phyloP scores from a whole-genome alignment of 2,113 vertebrate genomes.

The Rhynchomys soricoides region DNA sequence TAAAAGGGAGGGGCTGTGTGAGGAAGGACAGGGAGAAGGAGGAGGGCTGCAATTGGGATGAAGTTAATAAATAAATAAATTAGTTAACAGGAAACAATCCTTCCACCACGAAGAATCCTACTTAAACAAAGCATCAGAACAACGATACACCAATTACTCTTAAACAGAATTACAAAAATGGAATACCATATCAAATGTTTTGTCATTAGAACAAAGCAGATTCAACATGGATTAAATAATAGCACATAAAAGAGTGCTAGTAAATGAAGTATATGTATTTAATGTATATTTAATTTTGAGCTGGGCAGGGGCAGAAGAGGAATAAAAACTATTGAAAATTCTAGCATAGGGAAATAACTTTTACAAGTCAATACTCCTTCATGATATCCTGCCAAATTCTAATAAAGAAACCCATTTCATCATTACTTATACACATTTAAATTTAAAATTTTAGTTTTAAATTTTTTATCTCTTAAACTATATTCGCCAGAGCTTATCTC shows the following conservation, averaged over 20 bases:
- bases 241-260: not conserved
- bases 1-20: too few species aligned
- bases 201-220: not conserved
- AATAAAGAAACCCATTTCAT: not conserved
- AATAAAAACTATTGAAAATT: not conserved
- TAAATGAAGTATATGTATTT: not conserved
- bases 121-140: not conserved
- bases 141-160: not conserved
- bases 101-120: not conserved
- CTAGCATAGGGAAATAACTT: not conserved
- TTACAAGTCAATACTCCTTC: not conserved
- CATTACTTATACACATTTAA: not conserved
- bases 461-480: not conserved
- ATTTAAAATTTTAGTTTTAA: not conserved
- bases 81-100: not conserved
- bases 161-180: not conserved
- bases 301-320: not conserved
- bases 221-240: not conserved
- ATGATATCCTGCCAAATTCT: not conserved
- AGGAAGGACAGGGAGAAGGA: too few species aligned
- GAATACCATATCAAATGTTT: not conserved
- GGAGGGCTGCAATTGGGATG: too few species aligned
- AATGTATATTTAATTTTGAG: not conserved
- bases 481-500: not conserved
- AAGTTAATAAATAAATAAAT: too few species aligned